Evolutionary conservation across 2,797 vertebrate genomes (phyloP), one percentile per base, ranked within the genome.

Genomic region (Cynopterus sphinx): DNA sequence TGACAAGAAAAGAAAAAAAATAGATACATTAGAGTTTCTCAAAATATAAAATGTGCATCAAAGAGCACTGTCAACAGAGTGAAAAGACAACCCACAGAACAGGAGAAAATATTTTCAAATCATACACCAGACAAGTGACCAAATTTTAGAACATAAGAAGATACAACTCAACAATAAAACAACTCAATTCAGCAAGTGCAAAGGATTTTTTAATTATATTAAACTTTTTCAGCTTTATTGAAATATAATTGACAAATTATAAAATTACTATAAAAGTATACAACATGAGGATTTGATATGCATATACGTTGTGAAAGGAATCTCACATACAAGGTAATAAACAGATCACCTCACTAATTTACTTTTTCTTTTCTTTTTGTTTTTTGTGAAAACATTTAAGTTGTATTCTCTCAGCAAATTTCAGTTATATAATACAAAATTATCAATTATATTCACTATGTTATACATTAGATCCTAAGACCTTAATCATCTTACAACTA

Each of bases 51-150:
- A 79, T 17, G 17, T 28, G 28, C 59, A 81, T 85, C 51, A 67
- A 88, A 87, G 39, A 11, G 51, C 15, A 59, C 53, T 55, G 22
- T 39, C 28, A 59, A 87, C 51, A 87, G 43, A 87, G 24, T 74
- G 19, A 79, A 91, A 87, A 63, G 33, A 73, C 49, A 79, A 59
- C 36, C 22, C 65, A 79, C 10, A 49, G n/a, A 91, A 68, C 68
- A 22, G n/a, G 55, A 82, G 68, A 75, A 91, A 84, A 87, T 59
- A 86, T 49, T 70, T 94, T 46, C 55, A 89, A 92, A 74, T 92
- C 43, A 67, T 41, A 51, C 73, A 17, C 15, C n/a, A 63, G n/a
- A 70, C 63, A 89, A 81, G 5, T 1, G 17, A 65, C 84, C 71
- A 65, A 55, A 61, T 65, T 70, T 75, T 49, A 41, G 53, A 87